Percentiles rank a stretch among this genome's conserved stretches.
Evolutionary conservation across 2,797 vertebrate species (phyloP).

Genomic region (Leptoclinus maculatus): DNA sequence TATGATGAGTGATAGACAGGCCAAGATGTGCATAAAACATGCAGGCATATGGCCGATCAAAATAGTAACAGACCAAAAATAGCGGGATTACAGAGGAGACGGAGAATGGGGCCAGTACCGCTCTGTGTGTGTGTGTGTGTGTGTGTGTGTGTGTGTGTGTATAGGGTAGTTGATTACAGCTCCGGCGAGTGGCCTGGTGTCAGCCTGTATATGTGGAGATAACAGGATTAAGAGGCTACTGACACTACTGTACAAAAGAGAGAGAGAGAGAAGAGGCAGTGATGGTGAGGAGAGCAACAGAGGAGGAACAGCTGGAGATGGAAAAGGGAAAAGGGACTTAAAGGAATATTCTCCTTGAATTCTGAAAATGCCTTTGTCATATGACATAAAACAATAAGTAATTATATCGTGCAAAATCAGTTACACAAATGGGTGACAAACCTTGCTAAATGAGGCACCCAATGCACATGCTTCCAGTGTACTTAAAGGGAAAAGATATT

Average conservation of each 20-base stretch:
- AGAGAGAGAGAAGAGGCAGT: constrained; percentile 19
- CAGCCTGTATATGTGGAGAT: constrained; percentile 81
- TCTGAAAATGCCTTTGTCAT: not conserved
- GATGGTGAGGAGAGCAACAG: not conserved
- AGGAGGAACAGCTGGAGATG: constrained; percentile 6
- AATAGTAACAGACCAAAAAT: constrained; percentile 57
- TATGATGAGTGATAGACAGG: constrained; percentile 47
- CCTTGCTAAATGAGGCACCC: not conserved
- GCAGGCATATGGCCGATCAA: constrained; percentile 39
- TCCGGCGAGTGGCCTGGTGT: constrained; percentile 73
- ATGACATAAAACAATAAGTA: not conserved
- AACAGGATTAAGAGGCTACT: constrained; percentile 83
- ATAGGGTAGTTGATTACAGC: constrained; percentile 71
- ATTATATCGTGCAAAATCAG: not conserved
- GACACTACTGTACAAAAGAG: constrained; percentile 78
- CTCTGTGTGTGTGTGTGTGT: constrained; percentile 29
- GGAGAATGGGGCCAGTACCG: constrained; percentile 43
- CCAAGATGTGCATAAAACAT: constrained; percentile 40
- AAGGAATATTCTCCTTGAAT: constrained; percentile 33
- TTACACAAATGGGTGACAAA: not conserved
- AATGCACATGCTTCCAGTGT: not conserved
- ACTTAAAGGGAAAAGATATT: not conserved
- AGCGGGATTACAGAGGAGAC: constrained; percentile 49
- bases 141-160: constrained; percentile 28
- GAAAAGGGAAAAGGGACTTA: constrained; percentile 53